phyloP scores from a whole-genome alignment of 92 coral and sea anemone genomes.

The Pocillopora grandis region DNA sequence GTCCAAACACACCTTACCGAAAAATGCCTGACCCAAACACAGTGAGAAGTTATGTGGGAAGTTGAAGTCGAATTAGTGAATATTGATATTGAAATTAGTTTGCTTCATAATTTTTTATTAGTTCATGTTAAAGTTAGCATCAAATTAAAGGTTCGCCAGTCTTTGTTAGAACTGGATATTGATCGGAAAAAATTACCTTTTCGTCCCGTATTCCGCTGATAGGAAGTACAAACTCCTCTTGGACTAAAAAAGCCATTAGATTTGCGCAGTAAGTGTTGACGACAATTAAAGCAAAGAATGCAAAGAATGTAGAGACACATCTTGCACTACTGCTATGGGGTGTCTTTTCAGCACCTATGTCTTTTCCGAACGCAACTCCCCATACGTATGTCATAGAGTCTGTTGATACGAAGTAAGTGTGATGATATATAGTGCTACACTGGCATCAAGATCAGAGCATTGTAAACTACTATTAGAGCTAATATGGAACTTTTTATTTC shows the following conservation, averaged over 20 bases:
- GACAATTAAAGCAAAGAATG: slow-evolving; percentile 68
- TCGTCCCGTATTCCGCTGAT: slow-evolving; percentile 67
- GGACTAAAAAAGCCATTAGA: slow-evolving; percentile 70
- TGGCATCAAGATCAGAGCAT: no score
- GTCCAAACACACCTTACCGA: no score
- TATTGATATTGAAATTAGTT: no score
- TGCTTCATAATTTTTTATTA: no score
- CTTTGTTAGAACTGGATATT: neutral
- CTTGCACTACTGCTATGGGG: slow-evolving; percentile 83
- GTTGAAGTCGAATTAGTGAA: no score
- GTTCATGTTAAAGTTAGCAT: no score
- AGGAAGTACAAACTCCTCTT: slow-evolving; percentile 51
- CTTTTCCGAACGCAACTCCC: slow-evolving; percentile 91
- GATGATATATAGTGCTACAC: no score
- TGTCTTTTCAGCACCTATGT: slow-evolving; percentile 79
- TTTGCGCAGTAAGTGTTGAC: slow-evolving; percentile 79
- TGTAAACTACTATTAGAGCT: no score
- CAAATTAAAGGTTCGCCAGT: no score
- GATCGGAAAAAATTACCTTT: slow-evolving; percentile 42
- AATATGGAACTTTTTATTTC: no score
- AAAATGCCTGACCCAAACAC: no score
- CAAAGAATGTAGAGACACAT: slow-evolving; percentile 69
- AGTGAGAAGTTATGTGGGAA: no score
- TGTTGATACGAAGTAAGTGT: neutral
- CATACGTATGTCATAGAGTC: slow-evolving; percentile 92